Percentiles rank a stretch among this genome's conserved stretches.
These are phyloP conservation scores for Orthonyx spaldingii DNA, from an alignment of 2,113 vertebrate species.

Conservation along the genomic window DNA sequence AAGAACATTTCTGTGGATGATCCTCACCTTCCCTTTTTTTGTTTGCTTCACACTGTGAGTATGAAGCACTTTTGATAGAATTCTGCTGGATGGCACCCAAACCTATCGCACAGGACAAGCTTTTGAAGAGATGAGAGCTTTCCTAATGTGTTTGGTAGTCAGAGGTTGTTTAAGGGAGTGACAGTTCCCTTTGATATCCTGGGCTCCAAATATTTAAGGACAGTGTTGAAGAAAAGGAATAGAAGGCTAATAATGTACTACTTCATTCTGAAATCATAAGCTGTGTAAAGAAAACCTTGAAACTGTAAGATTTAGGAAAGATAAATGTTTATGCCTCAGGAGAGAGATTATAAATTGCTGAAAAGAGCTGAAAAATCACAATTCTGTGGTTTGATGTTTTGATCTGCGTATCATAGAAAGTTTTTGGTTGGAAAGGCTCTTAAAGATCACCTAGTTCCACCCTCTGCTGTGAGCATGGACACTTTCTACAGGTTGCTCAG, in stretches of 20 bases:
- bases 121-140: background rate
- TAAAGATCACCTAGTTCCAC: background rate
- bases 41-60: background rate
- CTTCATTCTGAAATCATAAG: background rate
- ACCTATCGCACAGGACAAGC: background rate
- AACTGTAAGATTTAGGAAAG: background rate
- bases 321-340: background rate
- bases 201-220: background rate
- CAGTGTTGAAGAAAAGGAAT: background rate
- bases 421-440: background rate
- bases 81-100: background rate
- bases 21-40: background rate
- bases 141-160: background rate
- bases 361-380: background rate
- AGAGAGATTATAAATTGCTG: background rate
- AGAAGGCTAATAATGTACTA: background rate
- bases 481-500: background rate
- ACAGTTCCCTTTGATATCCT: background rate
- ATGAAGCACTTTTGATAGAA: background rate
- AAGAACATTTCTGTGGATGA: background rate
- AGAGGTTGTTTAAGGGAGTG: background rate
- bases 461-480: background rate
- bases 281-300: background rate
- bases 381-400: background rate
- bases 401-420: background rate